These are phyloP conservation scores for Caenorhabditis sulstoni DNA, from an alignment of 2,888 invertebrate genomes.

Conservation along the genomic window DNA sequence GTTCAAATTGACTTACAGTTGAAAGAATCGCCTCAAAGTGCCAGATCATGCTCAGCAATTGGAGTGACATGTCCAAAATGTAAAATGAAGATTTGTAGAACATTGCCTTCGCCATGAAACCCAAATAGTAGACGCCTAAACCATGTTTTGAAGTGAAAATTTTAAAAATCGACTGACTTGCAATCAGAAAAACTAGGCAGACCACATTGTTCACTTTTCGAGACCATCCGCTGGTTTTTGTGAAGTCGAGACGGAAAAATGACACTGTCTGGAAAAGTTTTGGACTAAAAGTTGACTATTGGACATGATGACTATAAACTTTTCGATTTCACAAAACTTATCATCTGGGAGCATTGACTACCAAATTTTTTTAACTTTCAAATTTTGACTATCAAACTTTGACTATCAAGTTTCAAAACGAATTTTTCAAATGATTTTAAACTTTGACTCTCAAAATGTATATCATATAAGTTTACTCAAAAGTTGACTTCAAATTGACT, in stretches of 20 bases:
- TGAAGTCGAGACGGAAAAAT: slow-evolving; percentile 34
- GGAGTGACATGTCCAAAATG: slow-evolving; percentile 33
- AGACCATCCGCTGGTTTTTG: slow-evolving; percentile 13
- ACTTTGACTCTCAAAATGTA: too few species aligned
- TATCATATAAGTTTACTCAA: too few species aligned
- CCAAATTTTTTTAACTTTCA: too few species aligned
- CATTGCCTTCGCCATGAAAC: slow-evolving; percentile 48
- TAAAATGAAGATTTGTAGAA: slow-evolving; percentile 46
- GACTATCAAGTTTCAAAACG: too few species aligned
- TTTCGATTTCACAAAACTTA: too few species aligned
- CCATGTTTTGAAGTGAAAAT: too few species aligned
- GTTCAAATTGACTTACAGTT: slow-evolving; percentile 11
- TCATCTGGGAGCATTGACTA: too few species aligned
- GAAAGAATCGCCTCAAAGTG: slow-evolving; percentile 42
- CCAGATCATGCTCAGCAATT: slow-evolving; percentile 47
- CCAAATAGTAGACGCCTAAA: slow-evolving; percentile 44
- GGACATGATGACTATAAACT: background rate
- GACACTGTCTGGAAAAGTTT: too few species aligned
- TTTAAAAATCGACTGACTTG: slow-evolving; percentile 18
- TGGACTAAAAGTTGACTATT: slow-evolving; percentile 15
- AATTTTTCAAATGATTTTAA: too few species aligned
- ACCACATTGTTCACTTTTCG: slow-evolving; percentile 25
- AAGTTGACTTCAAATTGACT: too few species aligned
- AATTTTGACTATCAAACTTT: too few species aligned
- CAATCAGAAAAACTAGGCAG: slow-evolving; percentile 15